Evolutionary conservation across 2,888 invertebrate species (phyloP).

Genomic region (Exocentrus adspersus): DNA sequence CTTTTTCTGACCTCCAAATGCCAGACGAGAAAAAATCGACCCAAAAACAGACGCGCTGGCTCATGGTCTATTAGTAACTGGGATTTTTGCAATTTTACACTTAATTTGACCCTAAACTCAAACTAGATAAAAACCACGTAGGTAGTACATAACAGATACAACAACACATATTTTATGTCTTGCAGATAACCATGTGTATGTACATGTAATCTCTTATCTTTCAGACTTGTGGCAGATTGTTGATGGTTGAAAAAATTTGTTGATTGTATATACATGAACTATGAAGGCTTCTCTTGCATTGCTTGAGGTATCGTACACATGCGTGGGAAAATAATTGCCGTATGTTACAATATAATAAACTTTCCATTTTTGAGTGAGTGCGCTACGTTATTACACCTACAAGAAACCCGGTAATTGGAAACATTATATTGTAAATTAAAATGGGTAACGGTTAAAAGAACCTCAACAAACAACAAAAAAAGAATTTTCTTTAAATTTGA

Average conservation of each 20-base stretch:
- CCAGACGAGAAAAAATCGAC: no score
- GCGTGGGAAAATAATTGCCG: slow-evolving; percentile 26
- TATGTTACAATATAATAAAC: slow-evolving; percentile 4
- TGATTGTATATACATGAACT: background rate
- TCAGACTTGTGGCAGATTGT: background rate
- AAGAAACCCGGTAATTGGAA: background rate
- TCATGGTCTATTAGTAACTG: no score
- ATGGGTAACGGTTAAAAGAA: background rate
- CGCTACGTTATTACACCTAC: slow-evolving; percentile 16
- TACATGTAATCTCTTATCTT: background rate
- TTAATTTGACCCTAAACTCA: no score
- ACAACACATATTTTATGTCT: no score
- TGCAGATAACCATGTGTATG: no score
- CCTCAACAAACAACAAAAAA: no score
- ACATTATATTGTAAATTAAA: background rate
- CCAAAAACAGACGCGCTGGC: no score
- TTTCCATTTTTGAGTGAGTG: slow-evolving; percentile 13
- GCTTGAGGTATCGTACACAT: slow-evolving; percentile 12
- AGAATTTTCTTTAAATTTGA: no score
- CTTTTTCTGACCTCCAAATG: no score
- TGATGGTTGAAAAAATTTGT: background rate
- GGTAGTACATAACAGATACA: no score
- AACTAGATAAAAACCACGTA: no score
- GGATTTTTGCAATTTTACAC: no score
- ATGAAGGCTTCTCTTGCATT: background rate